Percentiles rank a stretch among this genome's conserved stretches.
Conservation (phyloP, 2,888 invertebrate species). For the Xanthia icteritia region DNA sequence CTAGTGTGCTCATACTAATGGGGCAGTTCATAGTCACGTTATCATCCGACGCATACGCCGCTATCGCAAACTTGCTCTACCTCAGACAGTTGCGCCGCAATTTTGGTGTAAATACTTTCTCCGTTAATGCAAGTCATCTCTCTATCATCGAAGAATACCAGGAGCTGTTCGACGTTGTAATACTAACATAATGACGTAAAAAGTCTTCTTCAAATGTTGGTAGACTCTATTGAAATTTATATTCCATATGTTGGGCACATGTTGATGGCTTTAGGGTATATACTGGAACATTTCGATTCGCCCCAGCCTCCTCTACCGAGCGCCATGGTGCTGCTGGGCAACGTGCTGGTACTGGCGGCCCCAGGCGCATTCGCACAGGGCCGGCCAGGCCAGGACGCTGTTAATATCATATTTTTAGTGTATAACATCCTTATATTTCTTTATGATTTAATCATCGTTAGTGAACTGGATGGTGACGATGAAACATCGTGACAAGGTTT, state of each 20-base stretch:
- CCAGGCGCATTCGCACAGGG: slow-evolving; percentile 73
- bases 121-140: slow-evolving; percentile 72
- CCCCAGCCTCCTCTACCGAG: slow-evolving; percentile 81
- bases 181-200: slow-evolving; percentile 22
- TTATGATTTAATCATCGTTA: slow-evolving; percentile 71
- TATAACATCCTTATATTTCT: slow-evolving; percentile 80
- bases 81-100: slow-evolving; percentile 57
- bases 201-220: slow-evolving; percentile 69
- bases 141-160: slow-evolving; percentile 74
- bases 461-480: background rate
- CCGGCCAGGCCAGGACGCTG: slow-evolving; percentile 70
- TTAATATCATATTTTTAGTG: slow-evolving; percentile 79
- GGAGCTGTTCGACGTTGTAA: slow-evolving; percentile 53
- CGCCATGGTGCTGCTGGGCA: slow-evolving; percentile 81
- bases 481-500: background rate
- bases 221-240: slow-evolving; percentile 67
- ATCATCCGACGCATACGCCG: slow-evolving; percentile 64
- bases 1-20: slow-evolving; percentile 68
- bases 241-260: slow-evolving; percentile 81
- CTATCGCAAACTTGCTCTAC: slow-evolving; percentile 64
- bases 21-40: slow-evolving; percentile 70
- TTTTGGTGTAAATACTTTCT: slow-evolving; percentile 68
- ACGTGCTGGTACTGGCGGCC: slow-evolving; percentile 79
- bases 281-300: slow-evolving; percentile 79
- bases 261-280: slow-evolving; percentile 83